A percentile compares a stretch with the other conserved stretches of the same genome.
Evolutionary conservation across 2,888 invertebrate genomes (phyloP).

Genomic region (Thysanoteuthis rhombus): DNA sequence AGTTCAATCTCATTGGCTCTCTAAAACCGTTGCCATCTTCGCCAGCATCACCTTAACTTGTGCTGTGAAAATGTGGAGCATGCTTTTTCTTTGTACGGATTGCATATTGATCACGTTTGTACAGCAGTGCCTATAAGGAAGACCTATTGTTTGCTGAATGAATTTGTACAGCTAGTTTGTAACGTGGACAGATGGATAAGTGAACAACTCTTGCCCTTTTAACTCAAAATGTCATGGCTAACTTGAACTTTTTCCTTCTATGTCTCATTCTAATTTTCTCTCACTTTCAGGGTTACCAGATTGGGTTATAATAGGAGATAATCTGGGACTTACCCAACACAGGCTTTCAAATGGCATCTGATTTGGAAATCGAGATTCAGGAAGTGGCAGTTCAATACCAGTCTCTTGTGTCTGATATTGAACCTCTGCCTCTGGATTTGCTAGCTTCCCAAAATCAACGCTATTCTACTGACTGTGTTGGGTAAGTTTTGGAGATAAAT

Average conservation of each 20-base stretch:
- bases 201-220: neutral
- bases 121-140: slow-evolving; percentile 12
- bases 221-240: neutral
- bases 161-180: neutral
- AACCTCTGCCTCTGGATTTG: too few relatives aligned
- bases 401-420: too few relatives aligned
- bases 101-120: slow-evolving; percentile 12
- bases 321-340: too few relatives aligned
- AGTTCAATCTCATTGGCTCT: neutral
- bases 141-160: slow-evolving; percentile 12
- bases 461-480: too few relatives aligned
- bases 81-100: slow-evolving; percentile 12
- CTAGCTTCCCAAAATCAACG: too few relatives aligned
- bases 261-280: neutral
- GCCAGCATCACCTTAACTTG: neutral
- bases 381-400: too few relatives aligned
- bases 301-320: too few relatives aligned
- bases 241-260: neutral
- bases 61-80: slow-evolving; percentile 12
- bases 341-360: too few relatives aligned
- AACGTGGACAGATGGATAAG: neutral
- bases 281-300: too few relatives aligned
- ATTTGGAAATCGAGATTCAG: too few relatives aligned
- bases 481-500: too few relatives aligned
- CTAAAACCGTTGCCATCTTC: neutral